A percentile compares a stretch with the other conserved stretches of the same genome.
Evolutionary conservation across 35 echinoderm and acorn worm species (phyloP).

Genomic region (Nesometra sesokonis): DNA sequence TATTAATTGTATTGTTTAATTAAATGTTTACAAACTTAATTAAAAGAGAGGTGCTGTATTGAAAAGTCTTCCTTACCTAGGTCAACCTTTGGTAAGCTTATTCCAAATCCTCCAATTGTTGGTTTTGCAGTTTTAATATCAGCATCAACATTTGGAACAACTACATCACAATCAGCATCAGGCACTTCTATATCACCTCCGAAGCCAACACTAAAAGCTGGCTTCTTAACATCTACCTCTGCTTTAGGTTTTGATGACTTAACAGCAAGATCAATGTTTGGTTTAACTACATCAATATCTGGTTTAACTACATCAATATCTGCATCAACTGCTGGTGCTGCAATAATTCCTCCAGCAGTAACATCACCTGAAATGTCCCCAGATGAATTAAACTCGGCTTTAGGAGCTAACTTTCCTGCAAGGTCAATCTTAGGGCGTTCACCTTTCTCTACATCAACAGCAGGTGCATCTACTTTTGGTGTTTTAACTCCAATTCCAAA

Average conservation of each 20-base stretch:
- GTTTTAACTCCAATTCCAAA: neutral
- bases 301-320: slow-evolving; percentile 16
- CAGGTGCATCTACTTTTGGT: neutral
- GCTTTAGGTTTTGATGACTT: slow-evolving; percentile 21
- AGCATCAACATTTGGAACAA: slow-evolving; percentile 2
- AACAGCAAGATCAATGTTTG: slow-evolving; percentile 12
- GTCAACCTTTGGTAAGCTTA: neutral
- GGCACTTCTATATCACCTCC: slow-evolving; percentile 3
- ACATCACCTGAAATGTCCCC: neutral
- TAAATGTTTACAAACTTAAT: no score
- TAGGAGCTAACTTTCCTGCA: slow-evolving; percentile 5
- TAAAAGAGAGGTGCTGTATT: no score
- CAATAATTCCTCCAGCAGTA: neutral
- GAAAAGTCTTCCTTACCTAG: no score
- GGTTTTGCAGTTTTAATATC: neutral
- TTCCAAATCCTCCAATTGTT: slow-evolving; percentile 22
- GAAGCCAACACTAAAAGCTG: slow-evolving; percentile 18
- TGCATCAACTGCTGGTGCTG: neutral
- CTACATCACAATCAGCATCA: slow-evolving; percentile 5
- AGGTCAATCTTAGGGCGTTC: slow-evolving; percentile 28
- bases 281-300: slow-evolving; percentile 13
- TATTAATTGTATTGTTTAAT: no score
- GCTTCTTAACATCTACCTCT: slow-evolving; percentile 10
- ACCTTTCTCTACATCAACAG: neutral
- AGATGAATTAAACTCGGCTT: neutral